These are phyloP conservation scores for Zele albiditarsus DNA, from an alignment of 2,888 invertebrate species.

Conservation along the genomic window DNA sequence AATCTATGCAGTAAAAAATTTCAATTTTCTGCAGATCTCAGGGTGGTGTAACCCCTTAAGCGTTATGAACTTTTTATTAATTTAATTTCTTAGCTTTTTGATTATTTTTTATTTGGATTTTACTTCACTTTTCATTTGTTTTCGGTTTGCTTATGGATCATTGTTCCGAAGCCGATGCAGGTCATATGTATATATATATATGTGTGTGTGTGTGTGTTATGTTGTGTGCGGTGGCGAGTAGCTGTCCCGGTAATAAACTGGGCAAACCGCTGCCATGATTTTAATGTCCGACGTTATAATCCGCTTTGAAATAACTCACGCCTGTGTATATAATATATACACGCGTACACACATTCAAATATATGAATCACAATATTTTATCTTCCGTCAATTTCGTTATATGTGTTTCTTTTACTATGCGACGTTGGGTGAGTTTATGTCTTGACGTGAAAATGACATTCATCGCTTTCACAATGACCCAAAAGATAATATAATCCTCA, in stretches of 20 bases:
- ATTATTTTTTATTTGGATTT: no score
- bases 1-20: no score
- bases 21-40: no score
- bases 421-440: not conserved
- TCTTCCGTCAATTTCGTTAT: not conserved
- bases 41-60: no score
- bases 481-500: not conserved
- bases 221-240: not conserved
- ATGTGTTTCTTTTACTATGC: not conserved
- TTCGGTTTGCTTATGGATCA: no score
- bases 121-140: no score
- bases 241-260: conserved; percentile 28
- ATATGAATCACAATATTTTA: conserved; percentile 22
- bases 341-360: not conserved
- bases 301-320: not conserved
- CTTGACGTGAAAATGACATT: not conserved
- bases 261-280: conserved; percentile 20
- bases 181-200: not conserved
- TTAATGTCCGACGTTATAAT: conserved; percentile 27
- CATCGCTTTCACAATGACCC: not conserved
- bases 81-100: no score
- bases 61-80: no score
- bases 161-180: no score
- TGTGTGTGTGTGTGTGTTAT: not conserved
- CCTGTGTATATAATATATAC: not conserved